Conservation (phyloP, 2,113 vertebrate species). For the Burhinus bistriatus region DNA sequence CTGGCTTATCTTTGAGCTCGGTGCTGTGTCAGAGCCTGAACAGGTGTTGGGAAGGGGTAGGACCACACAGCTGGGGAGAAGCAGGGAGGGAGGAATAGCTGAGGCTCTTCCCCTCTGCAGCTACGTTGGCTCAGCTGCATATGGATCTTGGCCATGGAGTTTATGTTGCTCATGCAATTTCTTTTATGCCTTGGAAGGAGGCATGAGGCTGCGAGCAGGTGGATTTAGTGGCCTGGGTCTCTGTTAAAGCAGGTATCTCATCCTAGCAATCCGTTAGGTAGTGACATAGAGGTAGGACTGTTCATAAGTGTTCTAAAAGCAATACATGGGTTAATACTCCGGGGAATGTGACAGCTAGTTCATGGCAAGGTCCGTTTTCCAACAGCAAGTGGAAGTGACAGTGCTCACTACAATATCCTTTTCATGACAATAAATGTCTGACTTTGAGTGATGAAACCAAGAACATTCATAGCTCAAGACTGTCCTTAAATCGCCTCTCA, state of each 20-base stretch:
- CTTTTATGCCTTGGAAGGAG: not conserved
- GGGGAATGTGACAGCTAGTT: not conserved
- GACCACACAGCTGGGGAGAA: not conserved
- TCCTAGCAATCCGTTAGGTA: rapidly evolving
- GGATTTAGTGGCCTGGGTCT: not conserved
- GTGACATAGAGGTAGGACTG: not conserved
- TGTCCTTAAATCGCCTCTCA: not conserved
- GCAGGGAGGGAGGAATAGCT: not conserved
- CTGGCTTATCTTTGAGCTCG: not conserved
- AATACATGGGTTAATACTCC: not conserved
- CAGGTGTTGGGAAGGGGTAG: not conserved
- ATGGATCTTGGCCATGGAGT: not conserved
- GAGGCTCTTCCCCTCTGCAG: not conserved
- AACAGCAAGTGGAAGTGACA: not conserved
- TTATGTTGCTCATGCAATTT: not conserved
- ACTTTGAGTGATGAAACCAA: not conserved
- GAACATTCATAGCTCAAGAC: not conserved
- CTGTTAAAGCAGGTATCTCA: not conserved
- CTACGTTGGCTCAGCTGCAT: not conserved
- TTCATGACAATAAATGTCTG: not conserved
- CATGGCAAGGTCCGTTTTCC: not conserved
- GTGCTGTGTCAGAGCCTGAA: not conserved
- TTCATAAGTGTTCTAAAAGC: not conserved
- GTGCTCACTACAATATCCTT: not conserved
- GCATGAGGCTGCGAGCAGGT: not conserved